Conservation (phyloP, 2,797 vertebrate genomes). For the Acanthiza pusilla region DNA sequence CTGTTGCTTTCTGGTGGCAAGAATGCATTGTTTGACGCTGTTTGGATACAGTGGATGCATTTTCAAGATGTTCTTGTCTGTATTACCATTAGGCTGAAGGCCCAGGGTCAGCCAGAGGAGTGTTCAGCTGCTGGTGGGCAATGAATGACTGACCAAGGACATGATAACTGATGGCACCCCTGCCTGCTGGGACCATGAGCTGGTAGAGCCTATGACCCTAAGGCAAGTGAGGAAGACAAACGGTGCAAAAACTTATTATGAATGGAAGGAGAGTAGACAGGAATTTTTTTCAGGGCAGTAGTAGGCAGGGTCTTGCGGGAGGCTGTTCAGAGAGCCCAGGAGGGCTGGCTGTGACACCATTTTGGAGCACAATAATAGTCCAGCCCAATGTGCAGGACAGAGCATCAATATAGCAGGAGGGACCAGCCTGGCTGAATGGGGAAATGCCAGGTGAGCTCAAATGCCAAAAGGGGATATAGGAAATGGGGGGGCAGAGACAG, state of each 20-base stretch:
- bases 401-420: rapidly evolving
- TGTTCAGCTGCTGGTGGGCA: not conserved
- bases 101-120: not conserved
- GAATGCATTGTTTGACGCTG: not conserved
- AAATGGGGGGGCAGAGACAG: not conserved
- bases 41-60: not conserved
- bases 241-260: not conserved
- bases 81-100: not conserved
- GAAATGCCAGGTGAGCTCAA: not conserved
- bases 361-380: not conserved
- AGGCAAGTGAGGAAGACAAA: not conserved
- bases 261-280: not conserved
- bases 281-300: not conserved
- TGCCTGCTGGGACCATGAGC: not conserved
- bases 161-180: not conserved
- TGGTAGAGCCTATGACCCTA: not conserved
- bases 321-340: not conserved
- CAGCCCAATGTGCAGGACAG: no score
- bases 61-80: not conserved
- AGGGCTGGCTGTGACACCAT: not conserved
- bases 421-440: not conserved
- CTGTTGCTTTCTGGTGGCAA: not conserved
- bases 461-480: not conserved
- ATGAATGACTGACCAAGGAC: not conserved
- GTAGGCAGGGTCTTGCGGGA: not conserved